Conservation (phyloP, 2,113 vertebrate genomes). For the Dasyornis broadbenti region DNA sequence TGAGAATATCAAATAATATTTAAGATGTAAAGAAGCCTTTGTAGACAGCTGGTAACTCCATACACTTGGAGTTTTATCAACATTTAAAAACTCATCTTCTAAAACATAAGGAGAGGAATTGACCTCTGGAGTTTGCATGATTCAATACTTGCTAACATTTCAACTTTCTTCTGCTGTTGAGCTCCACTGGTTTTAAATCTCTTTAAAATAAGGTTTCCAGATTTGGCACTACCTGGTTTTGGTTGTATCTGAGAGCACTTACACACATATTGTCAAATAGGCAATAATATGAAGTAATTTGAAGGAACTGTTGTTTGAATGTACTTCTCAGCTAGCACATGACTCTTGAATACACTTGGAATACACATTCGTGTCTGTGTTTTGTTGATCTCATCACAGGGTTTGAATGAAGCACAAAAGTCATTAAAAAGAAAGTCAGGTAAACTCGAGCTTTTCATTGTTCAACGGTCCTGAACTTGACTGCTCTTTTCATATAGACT, state of each 20-base stretch:
- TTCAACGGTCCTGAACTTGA: not conserved
- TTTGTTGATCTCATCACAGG: not conserved
- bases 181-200: not conserved
- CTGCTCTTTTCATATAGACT: not conserved
- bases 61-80: not conserved
- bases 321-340: fast-evolving
- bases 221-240: not conserved
- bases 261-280: not conserved
- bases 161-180: not conserved
- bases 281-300: not conserved
- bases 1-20: not conserved
- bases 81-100: not conserved
- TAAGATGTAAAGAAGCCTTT: not conserved
- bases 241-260: not conserved
- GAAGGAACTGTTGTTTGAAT: not conserved
- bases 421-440: not conserved
- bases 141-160: not conserved
- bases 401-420: not conserved
- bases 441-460: not conserved
- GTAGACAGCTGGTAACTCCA: not conserved
- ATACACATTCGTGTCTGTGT: not conserved
- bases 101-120: not conserved
- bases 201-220: not conserved
- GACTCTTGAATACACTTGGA: not conserved
- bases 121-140: not conserved